Evolutionary conservation across 1,140 invertebrate genomes (phyloP).

Genomic region (Drosophila cardini): DNA sequence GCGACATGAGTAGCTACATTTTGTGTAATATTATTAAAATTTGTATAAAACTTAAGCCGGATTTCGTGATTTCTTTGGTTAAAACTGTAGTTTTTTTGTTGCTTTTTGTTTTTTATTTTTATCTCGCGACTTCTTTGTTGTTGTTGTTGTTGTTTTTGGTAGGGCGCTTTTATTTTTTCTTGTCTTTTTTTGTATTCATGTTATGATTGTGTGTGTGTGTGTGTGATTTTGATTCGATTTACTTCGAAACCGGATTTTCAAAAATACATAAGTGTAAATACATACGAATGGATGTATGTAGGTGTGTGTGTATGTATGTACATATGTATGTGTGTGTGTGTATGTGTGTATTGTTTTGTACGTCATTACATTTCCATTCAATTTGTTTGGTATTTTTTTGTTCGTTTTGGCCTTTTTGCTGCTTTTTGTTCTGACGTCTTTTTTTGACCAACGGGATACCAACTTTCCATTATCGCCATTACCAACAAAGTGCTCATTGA

Average conservation of each 20-base stretch:
- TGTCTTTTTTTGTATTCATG: slow-evolving; percentile 27
- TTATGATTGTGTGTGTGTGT: slow-evolving; percentile 30
- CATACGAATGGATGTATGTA: slow-evolving; percentile 13
- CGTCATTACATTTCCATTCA: slow-evolving; percentile 33
- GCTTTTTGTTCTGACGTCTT: slow-evolving; percentile 4
- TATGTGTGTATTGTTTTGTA: slow-evolving; percentile 1
- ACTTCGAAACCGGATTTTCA: slow-evolving; percentile 74
- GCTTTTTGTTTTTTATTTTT: slow-evolving; percentile 26
- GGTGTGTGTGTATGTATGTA: slow-evolving; percentile 17
- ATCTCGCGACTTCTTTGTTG: slow-evolving; percentile 18
- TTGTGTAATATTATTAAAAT: slow-evolving; percentile 56
- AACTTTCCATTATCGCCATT: slow-evolving; percentile 40
- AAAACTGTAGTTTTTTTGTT: slow-evolving; percentile 54
- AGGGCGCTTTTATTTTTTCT: slow-evolving; percentile 56
- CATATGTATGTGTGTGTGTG: neutral
- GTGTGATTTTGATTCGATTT: slow-evolving; percentile 66
- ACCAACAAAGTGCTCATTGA: slow-evolving; percentile 23
- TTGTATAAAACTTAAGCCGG: slow-evolving; percentile 65
- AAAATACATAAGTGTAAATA: slow-evolving; percentile 62
- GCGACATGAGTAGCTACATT: slow-evolving; percentile 31
- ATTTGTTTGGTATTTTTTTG: slow-evolving; percentile 15
- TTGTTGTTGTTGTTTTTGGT: slow-evolving; percentile 42
- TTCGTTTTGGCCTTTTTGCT: neutral
- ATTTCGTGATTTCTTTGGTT: slow-evolving; percentile 61
- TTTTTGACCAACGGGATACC: neutral